Evolutionary conservation across 2,113 vertebrate species (phyloP).

Genomic region (Ochotona princeps): DNA sequence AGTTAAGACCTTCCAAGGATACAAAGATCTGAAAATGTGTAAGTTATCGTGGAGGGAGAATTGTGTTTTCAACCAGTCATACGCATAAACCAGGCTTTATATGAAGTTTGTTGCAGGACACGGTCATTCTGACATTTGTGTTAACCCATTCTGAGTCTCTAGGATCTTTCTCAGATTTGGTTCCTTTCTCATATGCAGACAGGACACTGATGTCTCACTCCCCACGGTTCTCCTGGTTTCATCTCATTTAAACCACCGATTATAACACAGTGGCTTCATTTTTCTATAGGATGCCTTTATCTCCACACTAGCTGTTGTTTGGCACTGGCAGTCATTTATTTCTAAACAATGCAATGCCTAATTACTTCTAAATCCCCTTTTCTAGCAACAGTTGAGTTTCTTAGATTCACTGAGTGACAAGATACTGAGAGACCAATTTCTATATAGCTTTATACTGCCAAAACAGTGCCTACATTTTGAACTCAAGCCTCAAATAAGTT

Average conservation of each 20-base stretch:
- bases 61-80: neutral
- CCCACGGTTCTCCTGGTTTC: neutral
- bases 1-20: conserved; percentile 20
- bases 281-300: neutral
- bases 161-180: neutral
- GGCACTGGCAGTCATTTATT: neutral
- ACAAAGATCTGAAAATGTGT: neutral
- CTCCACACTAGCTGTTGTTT: neutral
- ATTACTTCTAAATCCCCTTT: neutral
- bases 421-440: neutral
- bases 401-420: neutral
- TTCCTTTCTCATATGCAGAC: neutral
- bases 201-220: neutral
- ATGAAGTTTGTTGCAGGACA: neutral
- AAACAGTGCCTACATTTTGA: neutral
- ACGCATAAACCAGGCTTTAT: neutral
- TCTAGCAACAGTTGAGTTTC: conserved; percentile 32
- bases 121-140: neutral
- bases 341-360: neutral
- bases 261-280: neutral
- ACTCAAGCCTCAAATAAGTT: neutral
- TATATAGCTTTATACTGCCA: neutral
- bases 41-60: neutral
- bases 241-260: neutral
- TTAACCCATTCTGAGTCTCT: neutral